Base-by-base conservation (phyloP, 2,888 invertebrate genomes). In the Tromatobia lineatoria region DNA sequence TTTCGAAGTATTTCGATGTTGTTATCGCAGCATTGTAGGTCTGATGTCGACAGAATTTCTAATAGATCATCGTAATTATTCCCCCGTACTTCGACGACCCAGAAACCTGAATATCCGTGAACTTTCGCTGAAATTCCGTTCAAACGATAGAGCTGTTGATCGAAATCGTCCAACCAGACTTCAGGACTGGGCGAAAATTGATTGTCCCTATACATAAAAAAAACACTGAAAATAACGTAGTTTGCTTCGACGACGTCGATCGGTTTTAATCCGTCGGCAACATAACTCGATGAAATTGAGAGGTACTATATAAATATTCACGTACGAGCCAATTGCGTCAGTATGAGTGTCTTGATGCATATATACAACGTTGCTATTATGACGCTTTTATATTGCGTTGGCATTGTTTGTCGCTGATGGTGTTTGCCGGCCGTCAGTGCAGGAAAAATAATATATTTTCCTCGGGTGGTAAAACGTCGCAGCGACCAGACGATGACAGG, bases 361-460 rank as follows among this genome's bases (percentile, higher is more conserved):
- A 59, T n/a, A 59, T 45, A 25, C 25, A 34, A 61, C 38, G 6
- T 38, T 20, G 42, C 2, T 64, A 64, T 64, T 38, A 42, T 20
- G 64, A 64, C 38, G 64, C 64, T 64, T 64, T 38, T 57, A 67
- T 67, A 67, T 11, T 52, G 42, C 57, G 76, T 57, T 67, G 42
- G 20, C 42, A 42, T 57, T 77, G 59, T 77, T 54, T 57, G 67
- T 29, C 54, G 29, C 67, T 67, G 67, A 59, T 69, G 47, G 45
- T 77, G 76, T 77, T 57, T 69, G 67, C 29, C 57, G 76, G 23
- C 29, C 45, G 42, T 67, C 64, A 57, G 67, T 15, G 66, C 13
- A 13, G 34, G 20, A 64, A 75, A 52, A 75, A 57, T 61, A 71
- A 71, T 54, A 71, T 71, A 79, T 71, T 79, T 42, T 7, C 42